Base-by-base conservation (phyloP, 2,797 vertebrate species). In the Peromyscus melanophrys region DNA sequence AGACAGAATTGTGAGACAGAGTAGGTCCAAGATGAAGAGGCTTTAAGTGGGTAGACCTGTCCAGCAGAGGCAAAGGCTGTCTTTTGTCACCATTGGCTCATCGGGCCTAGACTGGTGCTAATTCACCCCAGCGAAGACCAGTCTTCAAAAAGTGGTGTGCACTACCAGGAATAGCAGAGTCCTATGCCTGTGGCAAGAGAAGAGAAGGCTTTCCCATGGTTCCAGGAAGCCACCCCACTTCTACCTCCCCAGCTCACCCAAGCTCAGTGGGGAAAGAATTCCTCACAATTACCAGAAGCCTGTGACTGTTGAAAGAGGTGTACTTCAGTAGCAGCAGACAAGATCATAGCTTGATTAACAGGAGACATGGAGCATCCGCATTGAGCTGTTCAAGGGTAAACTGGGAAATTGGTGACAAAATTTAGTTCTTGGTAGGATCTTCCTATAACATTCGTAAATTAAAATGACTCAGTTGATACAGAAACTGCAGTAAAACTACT, bases 201-300 rank as follows among this genome's bases (percentile, higher is more conserved):
- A 76, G 46, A 89, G 46, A 57, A 46, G 37, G 31, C 43, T 8
- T 17, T 19, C 85, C 46, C 3, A 12, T 61, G 63, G 6, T 31
- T 46, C 11, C 46, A 55, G 61, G 8, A 34, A 69, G 8, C 21
- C 17, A 65, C 40, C 37, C 52, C 8, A 46, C 27, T 7, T 4
- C 14, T 9, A 5, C 1, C 2, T 10, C 55, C 78, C 19, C 0
- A 6, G 9, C 37, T 67, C 55, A 57, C 63, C 27, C 78, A 87
- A 71, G 75, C 67, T 94, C 89, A 87, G 65, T 89, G 61, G 59
- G 40, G 83, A 93, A 82, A 77, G 69, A 93, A 67, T 95, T 90
- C 49, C 57, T 90, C 16, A 90, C 23, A 76, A 40, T 94, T 67
- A 75, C 49, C 63, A 80, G 77, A 94, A 93, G 43, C 31, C 57